Evolutionary conservation across 2,888 invertebrate species (phyloP).

Genomic region (Drosophila koepferae): DNA sequence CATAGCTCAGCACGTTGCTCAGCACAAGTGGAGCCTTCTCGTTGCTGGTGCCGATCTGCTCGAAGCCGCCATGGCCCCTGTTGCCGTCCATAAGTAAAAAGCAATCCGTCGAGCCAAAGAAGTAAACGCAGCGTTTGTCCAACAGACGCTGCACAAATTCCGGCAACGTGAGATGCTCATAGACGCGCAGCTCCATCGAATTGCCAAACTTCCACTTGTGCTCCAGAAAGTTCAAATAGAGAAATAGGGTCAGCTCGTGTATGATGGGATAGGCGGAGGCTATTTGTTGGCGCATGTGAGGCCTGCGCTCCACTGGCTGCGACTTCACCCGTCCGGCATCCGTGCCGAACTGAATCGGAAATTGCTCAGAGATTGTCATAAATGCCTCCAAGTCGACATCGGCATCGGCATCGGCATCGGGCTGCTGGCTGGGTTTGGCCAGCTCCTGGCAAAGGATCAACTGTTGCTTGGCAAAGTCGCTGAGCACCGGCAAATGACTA

Average conservation of each 20-base stretch:
- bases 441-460: constrained; percentile 59
- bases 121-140: constrained; percentile 86
- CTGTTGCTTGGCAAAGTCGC: constrained; percentile 60
- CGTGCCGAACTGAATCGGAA: constrained; percentile 78
- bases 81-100: constrained; percentile 84
- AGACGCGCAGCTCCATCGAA: constrained; percentile 82
- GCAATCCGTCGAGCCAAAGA: constrained; percentile 84
- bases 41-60: constrained; percentile 85
- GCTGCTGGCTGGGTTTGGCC: constrained; percentile 54
- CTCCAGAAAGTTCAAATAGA: constrained; percentile 88
- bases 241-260: constrained; percentile 88
- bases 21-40: constrained; percentile 86
- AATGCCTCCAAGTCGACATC: constrained; percentile 69
- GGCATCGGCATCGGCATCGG: no score
- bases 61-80: constrained; percentile 86
- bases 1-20: constrained; percentile 86
- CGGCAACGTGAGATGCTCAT: constrained; percentile 84
- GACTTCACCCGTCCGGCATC: constrained; percentile 79
- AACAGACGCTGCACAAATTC: constrained; percentile 86
- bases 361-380: constrained; percentile 64
- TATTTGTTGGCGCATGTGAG: constrained; percentile 78
- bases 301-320: constrained; percentile 75
- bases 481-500: not conserved
- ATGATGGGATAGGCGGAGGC: constrained; percentile 89
- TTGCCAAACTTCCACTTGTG: constrained; percentile 86